Conservation (phyloP, 2,888 invertebrate genomes). For the Baccha elongata region DNA sequence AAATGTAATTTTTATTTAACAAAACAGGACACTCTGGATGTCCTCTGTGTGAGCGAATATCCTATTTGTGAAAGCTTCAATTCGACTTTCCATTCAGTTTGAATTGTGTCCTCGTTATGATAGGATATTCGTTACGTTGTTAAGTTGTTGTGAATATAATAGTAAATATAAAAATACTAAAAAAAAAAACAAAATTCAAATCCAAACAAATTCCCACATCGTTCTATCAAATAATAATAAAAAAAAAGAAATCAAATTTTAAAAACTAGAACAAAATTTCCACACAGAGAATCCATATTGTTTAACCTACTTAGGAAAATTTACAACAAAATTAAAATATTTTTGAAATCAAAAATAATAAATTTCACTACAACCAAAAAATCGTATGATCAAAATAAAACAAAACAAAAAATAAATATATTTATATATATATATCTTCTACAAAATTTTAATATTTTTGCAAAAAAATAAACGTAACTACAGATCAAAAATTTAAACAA, state of each 20-base stretch:
- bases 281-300: constrained; percentile 43
- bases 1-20: constrained; percentile 54
- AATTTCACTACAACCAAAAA: constrained; percentile 18
- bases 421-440: constrained; percentile 23
- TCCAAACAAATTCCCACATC: constrained; percentile 65
- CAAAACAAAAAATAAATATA: constrained; percentile 69
- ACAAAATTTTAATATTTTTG: constrained; percentile 32
- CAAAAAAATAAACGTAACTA: constrained; percentile 34
- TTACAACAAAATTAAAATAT: constrained; percentile 57
- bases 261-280: constrained; percentile 31
- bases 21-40: constrained; percentile 59
- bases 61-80: constrained; percentile 82
- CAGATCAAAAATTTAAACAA: constrained; percentile 39
- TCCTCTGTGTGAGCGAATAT: constrained; percentile 70
- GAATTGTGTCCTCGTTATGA: constrained; percentile 83
- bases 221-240: constrained; percentile 72
- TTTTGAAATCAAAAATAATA: constrained; percentile 35
- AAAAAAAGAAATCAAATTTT: constrained; percentile 74
- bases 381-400: constrained; percentile 73
- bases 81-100: constrained; percentile 82
- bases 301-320: constrained; percentile 52
- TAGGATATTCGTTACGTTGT: constrained; percentile 83
- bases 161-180: constrained; percentile 77
- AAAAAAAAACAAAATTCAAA: constrained; percentile 69
- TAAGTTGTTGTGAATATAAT: constrained; percentile 83